Base-by-base conservation (phyloP, 2,888 invertebrate species). In the Pollenia griseotomentosa region DNA sequence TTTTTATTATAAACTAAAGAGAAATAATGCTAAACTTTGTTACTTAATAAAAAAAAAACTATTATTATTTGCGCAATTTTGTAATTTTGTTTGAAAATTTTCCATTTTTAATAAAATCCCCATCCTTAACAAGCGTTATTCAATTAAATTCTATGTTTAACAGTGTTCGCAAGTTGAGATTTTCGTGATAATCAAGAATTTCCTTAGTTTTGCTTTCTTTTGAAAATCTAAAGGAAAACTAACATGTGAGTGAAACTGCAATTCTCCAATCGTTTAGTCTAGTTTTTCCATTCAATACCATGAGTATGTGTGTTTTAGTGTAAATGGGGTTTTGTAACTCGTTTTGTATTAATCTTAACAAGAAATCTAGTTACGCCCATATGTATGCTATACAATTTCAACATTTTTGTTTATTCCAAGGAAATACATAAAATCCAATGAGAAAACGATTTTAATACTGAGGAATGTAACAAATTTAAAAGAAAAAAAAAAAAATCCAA, bases 281-380 rank as follows among this genome's bases (percentile, higher is more conserved):
- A 16, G 6, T 40, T 48, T 61, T 63, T 51, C 16, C 48, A 12
- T 33, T 33, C 42, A 33, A 44, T 51, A 8, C 14, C 12, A 8
- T 23, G 16, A 48, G 44, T 19, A 44, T 44, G 57, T 53, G 19
- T 61, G 6, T 40, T 7, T 68, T 10, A n/a, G 2, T n/a, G 44
- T 9, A 2, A 51, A 12, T 1, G 6, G 59, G 51, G 23, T 68
- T 70, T 12, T 55, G 5, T 68, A 75, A 53, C 59, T 82, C 44
- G 51, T 75, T 74, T 68, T 44, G n/a, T 61, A 68, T 53, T 83
- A 75, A 85, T 88, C 85, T 71, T 77, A 85, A 83, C 83, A 83
- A 85, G 81, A 79, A 83, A 83, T 85, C 83, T 66, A 61, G 66
- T 85, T 74, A 74, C 87, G 81, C 87, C 87, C 74, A 71, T 57